Percentiles rank a stretch among this genome's conserved stretches.
Conservation (phyloP, 2,113 vertebrate genomes). For the Carassius auratus region DNA sequence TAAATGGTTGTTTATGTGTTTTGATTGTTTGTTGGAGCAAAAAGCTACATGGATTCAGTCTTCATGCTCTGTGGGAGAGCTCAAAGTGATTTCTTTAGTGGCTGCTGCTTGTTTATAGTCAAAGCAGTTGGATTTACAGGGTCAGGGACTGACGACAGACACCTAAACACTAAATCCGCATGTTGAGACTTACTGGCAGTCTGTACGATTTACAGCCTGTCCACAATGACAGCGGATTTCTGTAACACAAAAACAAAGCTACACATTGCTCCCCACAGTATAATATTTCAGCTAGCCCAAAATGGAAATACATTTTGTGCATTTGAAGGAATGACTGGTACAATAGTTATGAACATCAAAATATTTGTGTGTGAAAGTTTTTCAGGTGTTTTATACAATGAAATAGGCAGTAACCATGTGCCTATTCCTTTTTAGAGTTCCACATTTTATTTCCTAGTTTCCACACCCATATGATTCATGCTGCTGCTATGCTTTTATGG, state of each 20-base stretch:
- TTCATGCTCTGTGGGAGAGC: not conserved
- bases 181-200: constrained; percentile 30
- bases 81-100: not conserved
- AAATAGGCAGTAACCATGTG: not conserved
- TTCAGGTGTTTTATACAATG: not conserved
- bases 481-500: constrained; percentile 4
- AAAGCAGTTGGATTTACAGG: constrained; percentile 19
- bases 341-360: constrained; percentile 1
- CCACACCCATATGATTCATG: constrained; percentile 15
- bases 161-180: constrained; percentile 36
- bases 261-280: constrained; percentile 15
- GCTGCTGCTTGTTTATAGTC: constrained; percentile 31
- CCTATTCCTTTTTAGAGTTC: constrained; percentile 7
- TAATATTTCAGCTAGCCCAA: constrained; percentile 33
- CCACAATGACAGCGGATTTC: constrained; percentile 12
- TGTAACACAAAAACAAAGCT: constrained; percentile 10
- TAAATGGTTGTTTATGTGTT: not conserved
- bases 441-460: constrained; percentile 35
- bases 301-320: constrained; percentile 23
- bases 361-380: not conserved
- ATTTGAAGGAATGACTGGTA: constrained; percentile 18
- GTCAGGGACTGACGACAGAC: constrained; percentile 34
- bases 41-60: not conserved
- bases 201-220: constrained; percentile 16
- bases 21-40: not conserved